Evolutionary conservation across 2,113 vertebrate genomes (phyloP).

Genomic region (Ammodytes dubius): DNA sequence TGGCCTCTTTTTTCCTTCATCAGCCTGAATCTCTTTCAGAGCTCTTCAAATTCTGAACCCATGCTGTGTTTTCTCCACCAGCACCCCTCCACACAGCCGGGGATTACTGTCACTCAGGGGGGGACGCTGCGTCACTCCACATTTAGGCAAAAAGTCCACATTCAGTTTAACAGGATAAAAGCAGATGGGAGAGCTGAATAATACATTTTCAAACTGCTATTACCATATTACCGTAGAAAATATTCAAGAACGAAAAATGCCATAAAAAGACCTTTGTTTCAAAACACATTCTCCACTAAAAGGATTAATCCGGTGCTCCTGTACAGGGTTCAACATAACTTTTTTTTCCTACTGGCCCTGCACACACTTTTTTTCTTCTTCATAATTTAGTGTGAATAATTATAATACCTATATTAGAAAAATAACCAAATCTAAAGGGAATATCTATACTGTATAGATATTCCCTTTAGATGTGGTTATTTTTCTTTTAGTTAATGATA

Average conservation of each 20-base stretch:
- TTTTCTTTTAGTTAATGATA: too few species aligned
- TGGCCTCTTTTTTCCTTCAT: conserved; percentile 56
- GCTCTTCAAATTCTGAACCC: conserved; percentile 62
- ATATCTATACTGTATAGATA: too few species aligned
- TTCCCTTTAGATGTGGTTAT: too few species aligned
- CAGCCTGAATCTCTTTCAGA: conserved; percentile 58
- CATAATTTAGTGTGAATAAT: too few species aligned
- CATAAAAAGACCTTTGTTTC: background rate
- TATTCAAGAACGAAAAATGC: conserved; percentile 11
- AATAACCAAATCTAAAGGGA: too few species aligned
- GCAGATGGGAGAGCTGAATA: conserved; percentile 44
- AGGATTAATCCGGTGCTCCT: background rate
- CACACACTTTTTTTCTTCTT: too few species aligned
- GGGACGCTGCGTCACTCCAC: conserved; percentile 54
- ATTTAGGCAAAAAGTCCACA: conserved; percentile 54
- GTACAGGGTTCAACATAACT: background rate
- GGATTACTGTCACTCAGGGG: conserved; percentile 72
- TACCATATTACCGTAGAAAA: background rate
- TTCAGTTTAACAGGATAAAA: conserved; percentile 48
- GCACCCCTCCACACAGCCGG: conserved; percentile 38
- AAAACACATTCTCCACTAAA: background rate
- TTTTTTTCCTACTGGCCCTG: too few species aligned
- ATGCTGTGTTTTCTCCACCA: conserved; percentile 61
- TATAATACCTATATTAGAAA: too few species aligned
- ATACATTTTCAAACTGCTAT: conserved; percentile 28